Evolutionary conservation across 2,113 vertebrate genomes (phyloP).

Genomic region (Oryzias javanicus): DNA sequence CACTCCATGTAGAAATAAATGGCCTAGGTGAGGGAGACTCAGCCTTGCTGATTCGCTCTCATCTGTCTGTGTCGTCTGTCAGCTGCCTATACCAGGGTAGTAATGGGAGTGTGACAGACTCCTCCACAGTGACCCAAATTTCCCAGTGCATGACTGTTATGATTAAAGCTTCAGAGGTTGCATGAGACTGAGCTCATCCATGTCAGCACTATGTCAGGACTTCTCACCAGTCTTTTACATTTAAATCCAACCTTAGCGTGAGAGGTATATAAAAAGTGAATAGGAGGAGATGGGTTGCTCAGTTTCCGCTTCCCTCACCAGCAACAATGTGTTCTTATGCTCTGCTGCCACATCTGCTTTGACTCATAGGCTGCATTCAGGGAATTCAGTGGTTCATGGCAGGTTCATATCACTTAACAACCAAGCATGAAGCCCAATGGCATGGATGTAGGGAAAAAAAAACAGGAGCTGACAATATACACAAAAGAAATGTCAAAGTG

Average conservation of each 20-base stretch:
- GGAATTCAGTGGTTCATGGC: conserved; percentile 21
- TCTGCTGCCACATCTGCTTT: too few relatives aligned
- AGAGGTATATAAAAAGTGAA: not conserved
- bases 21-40: conserved; percentile 31
- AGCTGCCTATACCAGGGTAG: conserved; percentile 13
- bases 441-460: conserved; percentile 10
- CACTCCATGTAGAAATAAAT: conserved; percentile 41
- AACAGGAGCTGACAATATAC: not conserved
- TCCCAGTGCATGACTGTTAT: conserved; percentile 28
- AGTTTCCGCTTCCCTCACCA: not conserved
- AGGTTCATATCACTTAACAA: conserved; percentile 21
- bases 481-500: not conserved
- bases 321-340: too few relatives aligned
- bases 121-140: conserved; percentile 21
- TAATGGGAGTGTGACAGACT: conserved; percentile 33
- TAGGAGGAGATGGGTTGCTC: conserved; percentile 18
- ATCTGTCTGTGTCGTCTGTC: conserved; percentile 16
- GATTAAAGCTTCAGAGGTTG: conserved; percentile 30
- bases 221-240: conserved; percentile 1
- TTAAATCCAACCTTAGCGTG: too few relatives aligned
- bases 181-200: conserved; percentile 8
- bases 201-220: not conserved
- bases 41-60: conserved; percentile 29
- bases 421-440: conserved; percentile 5
- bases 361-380: not conserved